phyloP scores from a whole-genome alignment of 2,113 vertebrate genomes.

The Capreolus pygargus region DNA sequence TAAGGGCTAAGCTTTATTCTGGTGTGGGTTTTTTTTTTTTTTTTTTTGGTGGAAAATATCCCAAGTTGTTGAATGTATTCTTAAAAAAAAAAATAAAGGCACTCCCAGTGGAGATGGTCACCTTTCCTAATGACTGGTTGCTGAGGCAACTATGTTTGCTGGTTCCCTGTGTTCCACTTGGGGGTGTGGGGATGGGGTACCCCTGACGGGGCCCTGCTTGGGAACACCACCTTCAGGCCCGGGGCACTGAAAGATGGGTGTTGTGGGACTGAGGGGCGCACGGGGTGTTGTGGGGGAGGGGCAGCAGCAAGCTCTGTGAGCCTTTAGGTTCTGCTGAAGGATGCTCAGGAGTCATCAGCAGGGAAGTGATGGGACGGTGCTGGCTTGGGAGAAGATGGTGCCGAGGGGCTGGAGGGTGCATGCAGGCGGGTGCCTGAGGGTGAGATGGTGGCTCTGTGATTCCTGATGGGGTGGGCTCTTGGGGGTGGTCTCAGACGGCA shows the following conservation, averaged over 20 bases:
- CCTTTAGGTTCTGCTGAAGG: rapidly evolving
- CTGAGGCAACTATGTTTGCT: background rate
- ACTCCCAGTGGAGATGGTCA: background rate
- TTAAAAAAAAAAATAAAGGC: background rate
- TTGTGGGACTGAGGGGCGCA: background rate
- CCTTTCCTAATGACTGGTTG: background rate
- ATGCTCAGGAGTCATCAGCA: background rate
- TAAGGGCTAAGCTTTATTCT: background rate
- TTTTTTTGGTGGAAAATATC: background rate
- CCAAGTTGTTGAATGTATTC: background rate
- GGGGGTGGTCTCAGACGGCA: too few species aligned
- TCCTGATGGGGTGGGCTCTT: background rate
- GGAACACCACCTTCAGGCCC: background rate
- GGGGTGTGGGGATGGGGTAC: background rate
- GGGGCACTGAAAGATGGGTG: too few species aligned
- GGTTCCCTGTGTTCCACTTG: background rate
- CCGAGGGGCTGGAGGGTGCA: background rate
- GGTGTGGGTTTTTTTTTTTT: too few species aligned
- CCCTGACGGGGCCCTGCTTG: background rate
- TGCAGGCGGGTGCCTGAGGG: background rate
- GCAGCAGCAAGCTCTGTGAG: background rate
- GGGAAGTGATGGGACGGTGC: rapidly evolving
- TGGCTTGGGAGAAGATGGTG: background rate
- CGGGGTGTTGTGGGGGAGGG: rapidly evolving
- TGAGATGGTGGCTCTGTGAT: background rate